Conservation (phyloP, 23 tunicate species). For the Aplidium turbinatum region DNA sequence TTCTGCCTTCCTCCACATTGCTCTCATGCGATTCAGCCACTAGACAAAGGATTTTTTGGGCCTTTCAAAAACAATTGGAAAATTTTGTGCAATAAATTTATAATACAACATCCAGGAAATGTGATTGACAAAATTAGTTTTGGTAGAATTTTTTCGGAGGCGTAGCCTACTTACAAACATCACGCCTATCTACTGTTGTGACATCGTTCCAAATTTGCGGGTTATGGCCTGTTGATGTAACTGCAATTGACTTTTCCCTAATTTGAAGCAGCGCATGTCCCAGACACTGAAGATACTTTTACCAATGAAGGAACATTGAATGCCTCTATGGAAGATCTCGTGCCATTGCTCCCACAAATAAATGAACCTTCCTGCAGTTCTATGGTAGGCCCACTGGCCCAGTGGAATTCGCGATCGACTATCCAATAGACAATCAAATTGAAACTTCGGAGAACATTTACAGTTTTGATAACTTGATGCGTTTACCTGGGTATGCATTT, state of each 20-base stretch:
- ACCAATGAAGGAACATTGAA: too few relatives aligned
- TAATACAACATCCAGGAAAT: neutral
- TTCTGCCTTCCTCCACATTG: conserved; percentile 8
- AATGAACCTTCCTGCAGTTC: too few relatives aligned
- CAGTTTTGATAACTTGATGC: too few relatives aligned
- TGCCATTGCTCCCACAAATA: too few relatives aligned
- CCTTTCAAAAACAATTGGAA: conserved; percentile 9
- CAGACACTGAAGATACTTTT: too few relatives aligned
- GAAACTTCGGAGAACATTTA: too few relatives aligned
- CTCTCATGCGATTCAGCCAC: conserved; percentile 11
- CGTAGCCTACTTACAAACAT: neutral
- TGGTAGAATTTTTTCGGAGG: neutral
- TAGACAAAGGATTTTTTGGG: conserved; percentile 14
- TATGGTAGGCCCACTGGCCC: too few relatives aligned
- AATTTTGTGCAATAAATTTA: neutral
- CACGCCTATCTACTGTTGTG: neutral
- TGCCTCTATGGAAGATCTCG: too few relatives aligned
- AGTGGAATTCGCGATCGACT: too few relatives aligned
- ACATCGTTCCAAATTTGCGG: conserved; percentile 1
- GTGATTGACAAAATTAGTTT: neutral
- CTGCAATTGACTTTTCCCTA: conserved; percentile 18
- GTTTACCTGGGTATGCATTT: too few relatives aligned
- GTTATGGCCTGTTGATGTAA: conserved; percentile 8
- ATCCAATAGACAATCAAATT: too few relatives aligned
- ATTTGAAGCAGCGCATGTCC: too few relatives aligned